Evolutionary conservation across 2,113 vertebrate genomes (phyloP).

Genomic region (Sterrhoptilus dennistouni): DNA sequence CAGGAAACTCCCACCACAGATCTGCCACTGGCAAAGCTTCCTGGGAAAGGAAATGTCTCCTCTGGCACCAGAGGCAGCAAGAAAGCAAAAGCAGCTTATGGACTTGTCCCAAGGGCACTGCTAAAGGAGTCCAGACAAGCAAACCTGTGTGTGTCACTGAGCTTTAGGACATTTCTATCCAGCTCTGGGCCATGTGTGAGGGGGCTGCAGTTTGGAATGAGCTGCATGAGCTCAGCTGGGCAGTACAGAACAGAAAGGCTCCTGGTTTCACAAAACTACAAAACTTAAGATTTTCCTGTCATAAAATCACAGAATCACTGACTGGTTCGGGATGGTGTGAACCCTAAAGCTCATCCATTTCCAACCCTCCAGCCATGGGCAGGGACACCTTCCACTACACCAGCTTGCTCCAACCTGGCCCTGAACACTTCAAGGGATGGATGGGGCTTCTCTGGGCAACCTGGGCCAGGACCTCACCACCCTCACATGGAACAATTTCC

Average conservation of each 20-base stretch:
- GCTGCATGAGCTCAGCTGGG: background rate
- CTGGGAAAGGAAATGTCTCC: background rate
- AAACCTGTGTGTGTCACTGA: background rate
- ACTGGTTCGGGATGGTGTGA: too few species aligned
- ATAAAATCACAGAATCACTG: background rate
- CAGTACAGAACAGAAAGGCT: background rate
- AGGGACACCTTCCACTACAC: background rate
- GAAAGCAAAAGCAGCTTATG: background rate
- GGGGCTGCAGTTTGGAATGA: background rate
- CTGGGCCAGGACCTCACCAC: background rate
- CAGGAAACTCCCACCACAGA: background rate
- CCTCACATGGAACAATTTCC: background rate
- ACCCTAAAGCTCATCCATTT: background rate
- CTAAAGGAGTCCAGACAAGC: background rate
- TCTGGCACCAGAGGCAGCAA: background rate
- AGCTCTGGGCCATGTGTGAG: background rate
- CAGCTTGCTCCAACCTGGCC: background rate
- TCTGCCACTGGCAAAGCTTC: fast-evolving
- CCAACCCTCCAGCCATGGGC: background rate
- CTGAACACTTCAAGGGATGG: background rate
- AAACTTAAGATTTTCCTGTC: background rate
- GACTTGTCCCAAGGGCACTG: background rate
- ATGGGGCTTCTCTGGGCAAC: background rate
- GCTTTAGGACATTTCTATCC: background rate
- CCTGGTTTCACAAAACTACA: background rate